Percentiles rank a stretch among this genome's conserved stretches.
These are phyloP conservation scores for Trigoniulus corallinus DNA, from an alignment of 1,140 invertebrate species.

Conservation along the genomic window DNA sequence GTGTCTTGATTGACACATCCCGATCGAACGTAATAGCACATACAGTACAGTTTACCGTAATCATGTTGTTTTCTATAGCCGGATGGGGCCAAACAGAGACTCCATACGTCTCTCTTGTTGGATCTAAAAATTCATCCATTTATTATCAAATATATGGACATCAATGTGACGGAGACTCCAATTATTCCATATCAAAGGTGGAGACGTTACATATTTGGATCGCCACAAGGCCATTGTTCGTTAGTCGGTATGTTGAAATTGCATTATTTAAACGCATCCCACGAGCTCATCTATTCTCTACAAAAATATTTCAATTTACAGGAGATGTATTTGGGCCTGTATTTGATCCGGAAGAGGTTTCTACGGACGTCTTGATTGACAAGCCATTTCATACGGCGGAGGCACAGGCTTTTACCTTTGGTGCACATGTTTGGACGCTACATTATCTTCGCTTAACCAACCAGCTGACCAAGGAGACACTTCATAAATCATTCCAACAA, in stretches of 20 bases:
- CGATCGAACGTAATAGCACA: too few species aligned
- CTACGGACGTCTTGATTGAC: conserved; percentile 17
- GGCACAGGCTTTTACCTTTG: conserved; percentile 39
- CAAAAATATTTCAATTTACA: too few species aligned
- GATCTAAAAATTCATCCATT: conserved; percentile 38
- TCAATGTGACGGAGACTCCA: conserved; percentile 40
- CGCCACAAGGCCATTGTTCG: conserved; percentile 27
- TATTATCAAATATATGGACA: conserved; percentile 36
- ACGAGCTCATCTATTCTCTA: too few species aligned
- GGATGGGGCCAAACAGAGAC: conserved; percentile 38
- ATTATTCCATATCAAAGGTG: conserved; percentile 36
- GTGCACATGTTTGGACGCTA: conserved; percentile 37
- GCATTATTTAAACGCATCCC: too few species aligned
- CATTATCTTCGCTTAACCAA: conserved; percentile 40
- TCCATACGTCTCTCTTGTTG: conserved; percentile 39
- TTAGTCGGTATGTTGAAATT: conserved; percentile 20
- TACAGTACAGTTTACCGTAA: too few species aligned
- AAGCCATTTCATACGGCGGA: conserved; percentile 28
- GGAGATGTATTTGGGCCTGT: conserved; percentile 40
- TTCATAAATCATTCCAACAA: conserved; percentile 23
- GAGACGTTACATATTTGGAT: conserved; percentile 38
- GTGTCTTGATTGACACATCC: too few species aligned
- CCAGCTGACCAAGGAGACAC: conserved; percentile 27
- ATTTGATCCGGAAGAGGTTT: conserved; percentile 18
- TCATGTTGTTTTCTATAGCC: conserved; percentile 25